Evolutionary conservation across 2,888 invertebrate genomes (phyloP).

Genomic region (Zygaena filipendulae): DNA sequence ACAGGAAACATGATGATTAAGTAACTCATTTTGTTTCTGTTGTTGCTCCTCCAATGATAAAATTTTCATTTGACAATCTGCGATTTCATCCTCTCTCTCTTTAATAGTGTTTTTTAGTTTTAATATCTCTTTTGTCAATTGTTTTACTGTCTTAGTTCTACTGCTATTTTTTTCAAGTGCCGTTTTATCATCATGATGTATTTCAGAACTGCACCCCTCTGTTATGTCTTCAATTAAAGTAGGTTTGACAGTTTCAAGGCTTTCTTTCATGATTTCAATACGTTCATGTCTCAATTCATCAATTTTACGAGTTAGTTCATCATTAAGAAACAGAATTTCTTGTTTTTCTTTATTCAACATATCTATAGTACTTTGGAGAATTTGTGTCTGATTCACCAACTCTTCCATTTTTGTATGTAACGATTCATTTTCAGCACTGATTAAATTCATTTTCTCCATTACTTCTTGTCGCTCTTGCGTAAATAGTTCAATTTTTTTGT

Average conservation of each 20-base stretch:
- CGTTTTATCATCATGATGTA: conserved; percentile 44
- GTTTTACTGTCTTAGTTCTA: conserved; percentile 53
- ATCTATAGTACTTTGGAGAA: conserved; percentile 49
- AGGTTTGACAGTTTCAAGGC: conserved; percentile 42
- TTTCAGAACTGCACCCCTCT: conserved; percentile 33
- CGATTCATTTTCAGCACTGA: conserved; percentile 70
- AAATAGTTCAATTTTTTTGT: conserved; percentile 75
- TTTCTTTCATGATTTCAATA: conserved; percentile 51
- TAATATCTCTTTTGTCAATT: conserved; percentile 61
- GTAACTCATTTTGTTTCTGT: conserved; percentile 47
- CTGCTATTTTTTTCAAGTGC: conserved; percentile 40
- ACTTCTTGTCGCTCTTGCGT: conserved; percentile 76
- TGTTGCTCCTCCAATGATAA: conserved; percentile 58
- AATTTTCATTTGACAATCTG: conserved; percentile 62
- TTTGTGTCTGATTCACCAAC: conserved; percentile 58
- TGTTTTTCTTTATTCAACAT: conserved; percentile 53
- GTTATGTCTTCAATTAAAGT: conserved; percentile 31
- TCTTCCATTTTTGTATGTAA: conserved; percentile 59
- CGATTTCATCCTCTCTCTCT: conserved; percentile 62
- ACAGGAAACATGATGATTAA: conserved; percentile 34
- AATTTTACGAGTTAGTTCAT: conserved; percentile 46
- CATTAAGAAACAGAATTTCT: conserved; percentile 37
- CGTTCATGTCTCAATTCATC: conserved; percentile 50
- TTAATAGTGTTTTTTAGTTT: conserved; percentile 60
- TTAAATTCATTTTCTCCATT: conserved; percentile 73